These are phyloP conservation scores for Cetonia aurata DNA, from an alignment of 2,888 invertebrate species.

Conservation along the genomic window DNA sequence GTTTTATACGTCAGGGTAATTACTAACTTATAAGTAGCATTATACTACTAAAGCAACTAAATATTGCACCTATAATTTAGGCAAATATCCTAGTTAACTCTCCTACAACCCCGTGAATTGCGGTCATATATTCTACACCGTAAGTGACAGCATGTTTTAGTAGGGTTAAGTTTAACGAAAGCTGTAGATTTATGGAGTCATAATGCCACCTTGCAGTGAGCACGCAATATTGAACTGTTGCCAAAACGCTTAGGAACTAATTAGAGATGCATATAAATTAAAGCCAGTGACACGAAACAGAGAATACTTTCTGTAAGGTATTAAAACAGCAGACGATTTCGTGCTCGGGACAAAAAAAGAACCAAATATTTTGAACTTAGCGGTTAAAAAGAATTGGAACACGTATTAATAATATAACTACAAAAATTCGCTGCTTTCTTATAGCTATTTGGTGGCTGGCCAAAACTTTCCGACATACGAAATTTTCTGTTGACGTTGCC, in stretches of 20 bases:
- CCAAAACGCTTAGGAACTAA: constrained; percentile 26
- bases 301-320: constrained; percentile 8
- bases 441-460: constrained; percentile 11
- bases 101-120: too few species aligned
- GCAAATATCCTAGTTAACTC: too few species aligned
- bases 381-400: not conserved
- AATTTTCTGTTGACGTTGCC: constrained; percentile 1
- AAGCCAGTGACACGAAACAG: constrained; percentile 13
- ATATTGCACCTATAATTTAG: too few species aligned
- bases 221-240: constrained; percentile 26
- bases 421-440: constrained; percentile 5
- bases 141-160: too few species aligned
- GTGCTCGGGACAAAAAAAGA: too few species aligned
- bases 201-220: constrained; percentile 5
- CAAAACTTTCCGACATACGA: not conserved
- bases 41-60: too few species aligned
- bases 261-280: constrained; percentile 23
- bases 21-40: too few species aligned
- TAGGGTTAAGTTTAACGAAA: not conserved
- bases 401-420: constrained; percentile 1
- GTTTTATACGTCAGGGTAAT: too few species aligned
- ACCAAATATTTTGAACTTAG: too few species aligned
- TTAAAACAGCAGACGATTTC: constrained; percentile 10
- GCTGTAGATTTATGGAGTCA: constrained; percentile 3
- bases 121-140: too few species aligned